Evolutionary conservation across 2,113 vertebrate genomes (phyloP), one percentile per base, ranked within the genome.

Genomic region (Azemiops feae): DNA sequence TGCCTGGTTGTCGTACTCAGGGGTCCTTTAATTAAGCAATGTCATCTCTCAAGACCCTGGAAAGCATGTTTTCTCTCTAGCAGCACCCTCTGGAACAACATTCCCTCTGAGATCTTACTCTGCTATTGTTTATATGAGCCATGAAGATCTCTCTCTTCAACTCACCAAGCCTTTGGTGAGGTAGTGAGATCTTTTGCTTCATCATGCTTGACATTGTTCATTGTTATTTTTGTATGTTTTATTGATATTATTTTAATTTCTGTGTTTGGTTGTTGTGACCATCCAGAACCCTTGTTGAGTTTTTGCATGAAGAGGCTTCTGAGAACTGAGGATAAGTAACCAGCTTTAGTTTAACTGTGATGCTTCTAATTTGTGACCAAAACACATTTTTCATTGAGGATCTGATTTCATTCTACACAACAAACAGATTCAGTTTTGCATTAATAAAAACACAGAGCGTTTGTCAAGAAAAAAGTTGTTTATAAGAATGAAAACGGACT

Each of bases 401-500:
- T 45, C 64, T 88, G 30, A 14, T 34, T 92, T 88, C 14, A 10
- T 34, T 69, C 47, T 43, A 14, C 9, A 1, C 4, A 69, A 27
- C 47, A 91, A 39, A 25, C 34, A 27, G 2, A 20, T 16, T 87
- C 39, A 54, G 64, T 57, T 55, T 69, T 10, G 2, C 18, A 91
- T 89, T 39, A 30, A n/a, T 89, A 3, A n/a, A 1, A 47, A 50
- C 8, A 22, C 2, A 58, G 69, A 23, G 90, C 4, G 60, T 1
- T 23, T 64, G 93, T 5, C 4, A 0, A 53, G 53, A 23, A 4
- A 89, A 94, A 88, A 58, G 11, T 89, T 5, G 18, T 93, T 53
- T 60, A 53, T 18, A 69, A 93, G 45, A 91, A 45, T 93, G 5
- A 89, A 94, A 94, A 90, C 60, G 93, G 47, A 85, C 57, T 7